Evolutionary conservation across 2,888 invertebrate genomes (phyloP), one percentile per base, ranked within the genome.

Genomic region (Drosophila kanekoi): DNA sequence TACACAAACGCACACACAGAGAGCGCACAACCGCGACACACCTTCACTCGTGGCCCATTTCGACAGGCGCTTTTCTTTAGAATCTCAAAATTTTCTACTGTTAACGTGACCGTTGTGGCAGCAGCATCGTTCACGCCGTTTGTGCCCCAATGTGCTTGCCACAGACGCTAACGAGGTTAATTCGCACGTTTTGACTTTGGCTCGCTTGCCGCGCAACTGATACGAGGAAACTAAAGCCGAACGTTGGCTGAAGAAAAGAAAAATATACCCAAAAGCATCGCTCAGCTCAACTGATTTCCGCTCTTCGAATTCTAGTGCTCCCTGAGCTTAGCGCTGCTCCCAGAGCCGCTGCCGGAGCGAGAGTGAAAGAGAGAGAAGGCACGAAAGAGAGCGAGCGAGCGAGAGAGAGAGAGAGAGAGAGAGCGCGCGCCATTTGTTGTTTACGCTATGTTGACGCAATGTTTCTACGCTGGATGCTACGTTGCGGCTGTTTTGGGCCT

Each of bases 21-120:
- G 38, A 14, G 40, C 35, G 63, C 58, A 67, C 58, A 62, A 72
- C 47, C 67, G 28, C 28, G 73, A 82, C 86, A 83, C 88, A 83
- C 82, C 88, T 82, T 87, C 58, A 85, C 60, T 79, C 53, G 79
- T 87, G 88, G 77, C 82, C 82, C 82, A 87, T 85, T 81, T 87
- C 49, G 68, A 37, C 54, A 59, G 79, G 75, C 81, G 72, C 32
- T 56, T 71, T 82, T 76, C 85, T 67, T 87, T 73, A 57, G 68
- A 87, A 73, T 71, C 85, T 69, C 62, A 71, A 82, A 77, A 76
- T 81, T 77, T 84, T 74, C 44, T 64, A 65, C 53, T 75, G 65
- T 75, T 61, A 75, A 75, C 65, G 66, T 68, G 65, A 74, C 60
- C 47, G 64, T 69, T 84, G 79, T 76, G 88, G 69, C 77, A 69